Evolutionary conservation across 2,797 vertebrate genomes (phyloP), one percentile per base, ranked within the genome.

Genomic region (Valencia hispanica): DNA sequence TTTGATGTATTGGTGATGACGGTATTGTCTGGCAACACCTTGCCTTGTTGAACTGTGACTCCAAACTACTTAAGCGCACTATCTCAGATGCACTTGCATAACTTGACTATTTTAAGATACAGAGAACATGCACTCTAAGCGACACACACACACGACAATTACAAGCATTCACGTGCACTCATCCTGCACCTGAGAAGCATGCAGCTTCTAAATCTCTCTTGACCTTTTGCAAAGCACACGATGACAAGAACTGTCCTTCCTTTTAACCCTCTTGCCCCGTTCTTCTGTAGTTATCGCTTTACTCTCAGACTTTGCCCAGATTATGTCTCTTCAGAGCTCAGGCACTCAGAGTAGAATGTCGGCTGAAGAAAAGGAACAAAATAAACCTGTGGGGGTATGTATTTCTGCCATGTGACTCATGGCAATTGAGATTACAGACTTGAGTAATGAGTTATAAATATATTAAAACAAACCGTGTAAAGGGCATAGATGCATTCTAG

Each of bases 61-160:
- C 90, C 59, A 82, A 91, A 86, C 79, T 83, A 80, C 88, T 88
- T 87, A 61, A 86, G 86, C 90, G 88, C 90, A 85, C 88, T 93
- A 94, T 93, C 92, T 92, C 78, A 81, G 80, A 79, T 65, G n/a
- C 73, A 80, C 92, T 92, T 94, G 93, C 91, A 91, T 92, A 93
- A 93, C 94, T 93, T 79, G 72, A 93, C 95, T 95, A 94, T 96
- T 96, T 95, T 93, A 93, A 95, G 96, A 94, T 94, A 94, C 84
- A 65, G 45, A 53, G 61, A 22, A 39, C 61, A n/a, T 43, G 25
- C 65, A 68, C 36, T 43, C 65, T 68, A 43, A 68, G 65, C 36
- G 7, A 69, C 69, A 36, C 74, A 78, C 73, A 81, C 57, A 74
- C 50, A 30, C 43, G 61, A 75, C 77, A 83, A 83, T 88, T 84